Percentiles rank a stretch among this genome's conserved stretches.
These are phyloP conservation scores for Oreohelix idahoensis DNA, from an alignment of 1,140 invertebrate species.

Conservation along the genomic window DNA sequence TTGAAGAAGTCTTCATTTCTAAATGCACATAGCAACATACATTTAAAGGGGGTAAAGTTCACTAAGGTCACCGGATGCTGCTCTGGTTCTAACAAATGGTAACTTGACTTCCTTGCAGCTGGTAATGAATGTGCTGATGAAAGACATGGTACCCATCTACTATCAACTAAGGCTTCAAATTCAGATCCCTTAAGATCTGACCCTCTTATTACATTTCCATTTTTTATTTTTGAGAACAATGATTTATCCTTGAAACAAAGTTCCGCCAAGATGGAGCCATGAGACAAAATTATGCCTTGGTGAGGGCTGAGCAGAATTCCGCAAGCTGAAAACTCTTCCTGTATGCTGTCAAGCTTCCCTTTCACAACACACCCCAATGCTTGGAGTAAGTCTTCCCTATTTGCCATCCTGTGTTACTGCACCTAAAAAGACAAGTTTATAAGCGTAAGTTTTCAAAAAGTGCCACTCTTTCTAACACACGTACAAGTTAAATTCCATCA, in stretches of 20 bases:
- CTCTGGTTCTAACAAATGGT: not conserved
- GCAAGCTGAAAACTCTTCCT: slow-evolving; percentile 16
- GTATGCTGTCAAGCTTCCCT: not conserved
- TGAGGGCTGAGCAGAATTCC: slow-evolving; percentile 9
- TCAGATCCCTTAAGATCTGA: not conserved
- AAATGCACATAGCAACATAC: slow-evolving; percentile 18
- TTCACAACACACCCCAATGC: slow-evolving; percentile 31
- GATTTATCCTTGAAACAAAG: slow-evolving; percentile 1
- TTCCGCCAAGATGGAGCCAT: slow-evolving; percentile 32
- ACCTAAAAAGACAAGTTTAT: not conserved
- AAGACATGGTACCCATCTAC: not conserved
- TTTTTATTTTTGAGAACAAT: not conserved
- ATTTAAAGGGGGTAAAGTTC: not conserved
- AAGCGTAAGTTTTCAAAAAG: not conserved
- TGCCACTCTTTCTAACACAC: no score
- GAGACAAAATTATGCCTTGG: slow-evolving; percentile 32
- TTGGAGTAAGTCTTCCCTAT: not conserved
- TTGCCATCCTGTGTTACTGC: not conserved
- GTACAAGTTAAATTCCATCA: no score
- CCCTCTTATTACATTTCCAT: slow-evolving; percentile 9
- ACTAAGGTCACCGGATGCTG: not conserved
- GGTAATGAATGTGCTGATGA: no score
- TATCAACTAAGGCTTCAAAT: slow-evolving; percentile 13
- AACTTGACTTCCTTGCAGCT: no score
- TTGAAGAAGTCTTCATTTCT: slow-evolving; percentile 20